Evolutionary conservation across 2,113 vertebrate genomes (phyloP).

Genomic region (Kryptolebias marmoratus): DNA sequence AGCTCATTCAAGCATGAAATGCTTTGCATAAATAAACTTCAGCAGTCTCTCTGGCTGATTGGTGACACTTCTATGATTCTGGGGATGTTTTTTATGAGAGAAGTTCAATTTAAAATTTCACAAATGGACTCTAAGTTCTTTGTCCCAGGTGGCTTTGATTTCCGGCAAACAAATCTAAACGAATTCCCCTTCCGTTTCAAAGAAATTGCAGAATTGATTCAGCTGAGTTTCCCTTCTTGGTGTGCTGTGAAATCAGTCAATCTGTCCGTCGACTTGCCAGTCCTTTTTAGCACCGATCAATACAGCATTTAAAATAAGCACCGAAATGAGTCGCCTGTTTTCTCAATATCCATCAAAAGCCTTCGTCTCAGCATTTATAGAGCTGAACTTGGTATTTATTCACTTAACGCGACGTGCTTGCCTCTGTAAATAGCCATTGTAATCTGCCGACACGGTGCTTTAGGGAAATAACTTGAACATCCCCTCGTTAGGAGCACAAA

Average conservation of each 20-base stretch:
- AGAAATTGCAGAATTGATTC: conserved; percentile 42
- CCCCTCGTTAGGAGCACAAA: conserved; percentile 41
- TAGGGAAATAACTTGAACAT: conserved; percentile 28
- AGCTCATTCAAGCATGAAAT: conserved; percentile 1
- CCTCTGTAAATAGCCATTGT: conserved; percentile 10
- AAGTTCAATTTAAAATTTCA: background rate
- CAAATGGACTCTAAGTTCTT: background rate
- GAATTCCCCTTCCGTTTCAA: conserved; percentile 25
- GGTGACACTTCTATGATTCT: conserved; percentile 2
- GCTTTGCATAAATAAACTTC: background rate
- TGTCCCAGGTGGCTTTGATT: background rate
- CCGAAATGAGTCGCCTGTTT: conserved; percentile 34
- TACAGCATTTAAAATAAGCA: conserved; percentile 32
- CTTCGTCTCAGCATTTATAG: background rate
- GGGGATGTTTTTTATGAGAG: background rate
- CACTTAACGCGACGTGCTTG: background rate
- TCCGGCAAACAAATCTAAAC: conserved; percentile 1
- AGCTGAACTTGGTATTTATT: background rate
- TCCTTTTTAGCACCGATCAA: conserved; percentile 47
- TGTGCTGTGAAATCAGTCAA: conserved; percentile 46
- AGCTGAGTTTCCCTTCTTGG: conserved; percentile 33
- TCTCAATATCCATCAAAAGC: conserved; percentile 4
- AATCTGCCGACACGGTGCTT: conserved; percentile 4
- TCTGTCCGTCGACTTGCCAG: conserved; percentile 39
- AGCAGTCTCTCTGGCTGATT: background rate